A percentile compares a stretch with the other conserved stretches of the same genome.
These are phyloP conservation scores for Caligus rogercresseyi DNA, from an alignment of 1,140 invertebrate species.

Conservation along the genomic window DNA sequence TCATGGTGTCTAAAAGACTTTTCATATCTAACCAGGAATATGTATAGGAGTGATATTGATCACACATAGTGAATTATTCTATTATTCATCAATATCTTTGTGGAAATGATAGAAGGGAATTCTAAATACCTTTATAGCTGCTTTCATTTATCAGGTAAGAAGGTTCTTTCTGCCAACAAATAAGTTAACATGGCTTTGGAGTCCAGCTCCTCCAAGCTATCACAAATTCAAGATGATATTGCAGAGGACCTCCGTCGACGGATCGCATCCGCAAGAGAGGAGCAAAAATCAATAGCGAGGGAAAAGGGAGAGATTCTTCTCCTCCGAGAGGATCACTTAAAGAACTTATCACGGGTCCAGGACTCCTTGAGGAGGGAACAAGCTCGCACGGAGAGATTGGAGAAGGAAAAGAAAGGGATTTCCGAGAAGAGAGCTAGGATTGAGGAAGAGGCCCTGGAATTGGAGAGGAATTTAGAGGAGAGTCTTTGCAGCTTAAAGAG, in stretches of 20 bases:
- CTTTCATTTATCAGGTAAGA: too few species aligned
- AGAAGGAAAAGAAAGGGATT: background rate
- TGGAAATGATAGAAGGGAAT: too few species aligned
- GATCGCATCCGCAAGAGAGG: background rate
- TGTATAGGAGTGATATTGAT: too few species aligned
- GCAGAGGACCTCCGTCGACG: background rate
- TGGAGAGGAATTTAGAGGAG: background rate
- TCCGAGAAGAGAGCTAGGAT: background rate
- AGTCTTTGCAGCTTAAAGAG: background rate
- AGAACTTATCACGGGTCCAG: background rate
- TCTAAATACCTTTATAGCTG: too few species aligned
- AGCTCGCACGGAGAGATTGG: background rate
- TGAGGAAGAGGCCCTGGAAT: background rate
- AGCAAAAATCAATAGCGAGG: background rate
- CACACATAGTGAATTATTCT: too few species aligned
- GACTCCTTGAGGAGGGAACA: background rate
- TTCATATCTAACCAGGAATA: too few species aligned
- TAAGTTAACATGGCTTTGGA: too few species aligned
- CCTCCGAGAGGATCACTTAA: background rate
- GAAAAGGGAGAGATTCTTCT: background rate
- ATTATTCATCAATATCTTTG: too few species aligned
- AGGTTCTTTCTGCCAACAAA: too few species aligned
- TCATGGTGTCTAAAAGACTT: too few species aligned
- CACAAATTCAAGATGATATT: background rate
- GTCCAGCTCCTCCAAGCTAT: too few species aligned